Percentiles rank a stretch among this genome's conserved stretches.
Conservation (phyloP, 2,113 vertebrate species). For the Urocolius indicus region DNA sequence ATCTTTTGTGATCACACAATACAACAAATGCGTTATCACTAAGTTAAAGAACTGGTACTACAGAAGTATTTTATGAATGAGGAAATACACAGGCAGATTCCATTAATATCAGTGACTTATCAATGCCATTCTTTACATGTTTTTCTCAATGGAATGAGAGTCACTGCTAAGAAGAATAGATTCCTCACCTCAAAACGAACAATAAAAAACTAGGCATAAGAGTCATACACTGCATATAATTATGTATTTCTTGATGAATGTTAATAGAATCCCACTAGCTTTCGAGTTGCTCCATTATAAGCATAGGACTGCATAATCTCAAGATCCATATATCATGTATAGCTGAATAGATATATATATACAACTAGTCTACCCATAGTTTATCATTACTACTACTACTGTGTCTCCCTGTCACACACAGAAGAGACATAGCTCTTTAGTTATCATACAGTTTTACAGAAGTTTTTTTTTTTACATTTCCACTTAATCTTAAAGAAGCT, state of each 20-base stretch:
- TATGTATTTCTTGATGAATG: neutral
- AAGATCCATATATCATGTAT: neutral
- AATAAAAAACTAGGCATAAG: neutral
- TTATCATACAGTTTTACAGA: neutral
- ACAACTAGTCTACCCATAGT: neutral
- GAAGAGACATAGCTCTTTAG: neutral
- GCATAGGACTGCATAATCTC: neutral
- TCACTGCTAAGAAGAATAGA: neutral
- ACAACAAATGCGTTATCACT: neutral
- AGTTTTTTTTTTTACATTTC: too few relatives aligned
- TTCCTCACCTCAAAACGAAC: neutral
- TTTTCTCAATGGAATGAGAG: neutral
- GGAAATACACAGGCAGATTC: neutral
- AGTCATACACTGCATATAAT: neutral
- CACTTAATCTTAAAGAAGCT: neutral
- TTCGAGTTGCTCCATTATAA: neutral
- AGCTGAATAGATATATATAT: neutral
- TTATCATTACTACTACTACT: neutral
- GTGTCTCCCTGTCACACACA: neutral
- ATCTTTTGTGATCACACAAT: neutral
- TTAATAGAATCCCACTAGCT: neutral
- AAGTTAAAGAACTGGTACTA: neutral
- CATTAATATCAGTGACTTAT: neutral
- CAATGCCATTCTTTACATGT: neutral
- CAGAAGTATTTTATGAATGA: neutral